Percentiles rank a stretch among this genome's conserved stretches.
phyloP scores from a whole-genome alignment of 2,797 vertebrate genomes.

The Pangasius sanitwongsei region DNA sequence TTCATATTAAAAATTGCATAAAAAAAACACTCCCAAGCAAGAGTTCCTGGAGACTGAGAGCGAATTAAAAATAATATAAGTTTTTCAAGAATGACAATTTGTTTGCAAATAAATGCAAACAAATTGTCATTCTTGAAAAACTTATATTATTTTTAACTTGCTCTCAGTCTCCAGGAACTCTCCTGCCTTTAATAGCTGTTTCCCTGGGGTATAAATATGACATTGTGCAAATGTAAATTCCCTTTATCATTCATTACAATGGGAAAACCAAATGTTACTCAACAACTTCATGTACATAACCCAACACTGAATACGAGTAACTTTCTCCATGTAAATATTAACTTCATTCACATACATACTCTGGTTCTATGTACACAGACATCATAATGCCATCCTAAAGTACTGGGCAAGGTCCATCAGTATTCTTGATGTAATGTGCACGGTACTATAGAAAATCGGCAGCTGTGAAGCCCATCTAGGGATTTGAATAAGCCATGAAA shows the following conservation, averaged over 20 bases:
- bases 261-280: not conserved
- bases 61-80: not conserved
- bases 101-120: not conserved
- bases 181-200: not conserved
- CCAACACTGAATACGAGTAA: not conserved
- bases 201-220: not conserved
- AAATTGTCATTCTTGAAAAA: not conserved
- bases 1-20: not conserved
- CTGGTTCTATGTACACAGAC: not conserved
- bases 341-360: not conserved
- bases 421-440: not conserved
- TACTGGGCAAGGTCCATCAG: not conserved
- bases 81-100: not conserved
- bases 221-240: too few relatives aligned
- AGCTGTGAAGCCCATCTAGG: conserved; percentile 3
- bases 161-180: not conserved
- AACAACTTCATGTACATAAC: not conserved
- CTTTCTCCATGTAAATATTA: not conserved
- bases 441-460: not conserved
- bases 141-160: not conserved
- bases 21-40: not conserved
- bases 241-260: not conserved
- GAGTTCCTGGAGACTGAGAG: not conserved
- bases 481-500: conserved; percentile 10
- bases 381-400: not conserved